A percentile compares a stretch with the other conserved stretches of the same genome.
Conservation (phyloP, 1,140 invertebrate genomes). For the Trichomalopsis sarcophagae region DNA sequence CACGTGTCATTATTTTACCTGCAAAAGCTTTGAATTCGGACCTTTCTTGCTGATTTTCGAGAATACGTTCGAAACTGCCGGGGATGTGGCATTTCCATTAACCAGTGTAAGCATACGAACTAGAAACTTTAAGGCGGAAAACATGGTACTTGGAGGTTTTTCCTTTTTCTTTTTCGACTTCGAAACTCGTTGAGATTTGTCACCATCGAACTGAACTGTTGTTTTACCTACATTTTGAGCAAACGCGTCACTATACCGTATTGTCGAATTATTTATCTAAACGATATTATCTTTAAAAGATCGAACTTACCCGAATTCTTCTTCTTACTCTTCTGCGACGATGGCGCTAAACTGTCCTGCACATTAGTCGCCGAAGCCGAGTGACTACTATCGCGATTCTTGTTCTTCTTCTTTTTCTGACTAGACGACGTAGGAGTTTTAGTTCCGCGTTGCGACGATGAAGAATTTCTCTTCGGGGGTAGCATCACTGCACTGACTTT, state of each 20-base stretch:
- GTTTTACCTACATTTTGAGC: constrained; percentile 15
- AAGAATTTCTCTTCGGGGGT: neutral
- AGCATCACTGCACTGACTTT: neutral
- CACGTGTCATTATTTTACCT: constrained; percentile 27
- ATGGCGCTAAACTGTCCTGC: neutral
- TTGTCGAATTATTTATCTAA: neutral
- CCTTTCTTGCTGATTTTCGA: constrained; percentile 4
- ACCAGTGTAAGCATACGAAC: constrained; percentile 11
- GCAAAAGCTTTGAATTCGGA: neutral
- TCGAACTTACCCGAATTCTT: neutral
- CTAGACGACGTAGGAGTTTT: neutral
- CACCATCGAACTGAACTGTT: neutral
- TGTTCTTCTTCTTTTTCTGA: constrained; percentile 18
- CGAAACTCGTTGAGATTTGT: neutral
- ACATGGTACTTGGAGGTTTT: neutral
- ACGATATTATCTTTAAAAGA: neutral
- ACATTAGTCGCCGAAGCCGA: constrained; percentile 11
- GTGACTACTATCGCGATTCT: constrained; percentile 31
- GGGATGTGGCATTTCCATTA: constrained; percentile 20
- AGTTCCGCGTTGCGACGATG: constrained; percentile 15
- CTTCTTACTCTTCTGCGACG: neutral
- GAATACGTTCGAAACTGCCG: neutral
- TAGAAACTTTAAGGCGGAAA: neutral
- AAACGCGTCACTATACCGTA: neutral
- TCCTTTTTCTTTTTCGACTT: constrained; percentile 38